Conservation (phyloP, 1,140 invertebrate species). For the Ceratosolen fusciceps region DNA sequence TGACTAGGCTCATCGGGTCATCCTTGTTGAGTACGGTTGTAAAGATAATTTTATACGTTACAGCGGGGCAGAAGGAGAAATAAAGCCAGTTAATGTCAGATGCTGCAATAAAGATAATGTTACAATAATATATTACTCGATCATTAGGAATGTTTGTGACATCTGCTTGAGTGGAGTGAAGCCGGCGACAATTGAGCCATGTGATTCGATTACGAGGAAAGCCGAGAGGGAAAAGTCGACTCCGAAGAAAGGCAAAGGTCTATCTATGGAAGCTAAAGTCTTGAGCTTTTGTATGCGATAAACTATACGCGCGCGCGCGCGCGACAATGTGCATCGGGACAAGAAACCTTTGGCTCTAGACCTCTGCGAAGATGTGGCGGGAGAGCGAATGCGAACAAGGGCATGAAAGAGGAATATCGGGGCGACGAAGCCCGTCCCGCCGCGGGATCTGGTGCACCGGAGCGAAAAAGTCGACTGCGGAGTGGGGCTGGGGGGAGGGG, state of each 20-base stretch:
- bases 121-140: too few species aligned
- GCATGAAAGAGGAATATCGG: too few species aligned
- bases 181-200: not conserved
- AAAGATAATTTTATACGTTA: too few species aligned
- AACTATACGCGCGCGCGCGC: too few species aligned
- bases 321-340: not conserved
- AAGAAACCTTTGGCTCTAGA: not conserved
- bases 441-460: constrained; percentile 4
- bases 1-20: too few species aligned
- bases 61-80: too few species aligned
- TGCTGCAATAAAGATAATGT: too few species aligned
- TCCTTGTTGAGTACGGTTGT: too few species aligned
- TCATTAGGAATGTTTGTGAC: not conserved
- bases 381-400: not conserved
- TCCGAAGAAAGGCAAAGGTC: not conserved
- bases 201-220: not conserved
- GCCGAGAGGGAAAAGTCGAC: not conserved
- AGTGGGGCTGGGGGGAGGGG: constrained; percentile 27
- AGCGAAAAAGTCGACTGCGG: too few species aligned
- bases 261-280: not conserved
- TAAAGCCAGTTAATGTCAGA: too few species aligned
- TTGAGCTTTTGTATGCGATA: not conserved
- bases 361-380: too few species aligned
- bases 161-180: not conserved
- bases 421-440: not conserved